Evolutionary conservation across 2,888 invertebrate species (phyloP).

Genomic region (Tipula lateralis): DNA sequence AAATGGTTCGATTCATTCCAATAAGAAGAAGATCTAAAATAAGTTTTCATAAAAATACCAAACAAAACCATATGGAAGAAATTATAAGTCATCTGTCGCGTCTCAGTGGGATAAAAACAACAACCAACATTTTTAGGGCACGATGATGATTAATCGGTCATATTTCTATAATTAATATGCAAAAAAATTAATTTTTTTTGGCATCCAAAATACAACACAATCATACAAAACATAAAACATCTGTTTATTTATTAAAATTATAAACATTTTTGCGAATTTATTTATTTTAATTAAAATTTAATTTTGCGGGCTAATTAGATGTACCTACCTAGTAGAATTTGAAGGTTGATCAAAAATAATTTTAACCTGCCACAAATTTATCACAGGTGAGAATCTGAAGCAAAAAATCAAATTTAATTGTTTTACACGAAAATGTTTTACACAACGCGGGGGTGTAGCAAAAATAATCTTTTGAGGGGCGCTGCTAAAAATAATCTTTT

Average conservation of each 20-base stretch:
- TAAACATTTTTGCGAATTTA: neutral
- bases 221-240: neutral
- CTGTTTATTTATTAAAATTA: neutral
- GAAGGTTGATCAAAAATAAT: neutral
- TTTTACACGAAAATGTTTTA: neutral
- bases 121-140: neutral
- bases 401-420: neutral
- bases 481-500: neutral
- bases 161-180: neutral
- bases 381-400: neutral
- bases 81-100: neutral
- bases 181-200: neutral
- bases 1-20: neutral
- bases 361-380: neutral
- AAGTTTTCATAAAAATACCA: neutral
- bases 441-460: neutral
- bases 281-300: slow-evolving; percentile 6
- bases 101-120: neutral
- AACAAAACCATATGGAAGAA: neutral
- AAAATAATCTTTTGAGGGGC: neutral
- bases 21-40: neutral
- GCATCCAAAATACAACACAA: neutral
- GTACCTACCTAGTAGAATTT: neutral
- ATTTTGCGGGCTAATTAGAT: neutral
- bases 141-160: neutral